These are phyloP conservation scores for Gracilinanus agilis DNA, from an alignment of 2,113 vertebrate genomes.

Conservation along the genomic window DNA sequence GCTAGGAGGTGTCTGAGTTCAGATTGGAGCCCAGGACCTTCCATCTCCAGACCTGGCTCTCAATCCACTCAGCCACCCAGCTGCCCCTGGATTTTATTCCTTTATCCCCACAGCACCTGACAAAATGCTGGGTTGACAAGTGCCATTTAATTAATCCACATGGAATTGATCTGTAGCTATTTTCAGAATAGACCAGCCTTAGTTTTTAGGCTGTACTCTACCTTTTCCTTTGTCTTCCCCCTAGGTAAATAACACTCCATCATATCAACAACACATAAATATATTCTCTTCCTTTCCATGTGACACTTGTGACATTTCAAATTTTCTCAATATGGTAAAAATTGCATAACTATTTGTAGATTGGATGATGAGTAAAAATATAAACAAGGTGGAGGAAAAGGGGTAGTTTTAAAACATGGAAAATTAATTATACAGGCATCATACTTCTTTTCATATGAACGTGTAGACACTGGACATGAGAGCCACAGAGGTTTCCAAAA, in stretches of 20 bases:
- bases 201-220: background rate
- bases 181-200: background rate
- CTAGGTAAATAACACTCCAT: background rate
- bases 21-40: no score
- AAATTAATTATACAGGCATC: conserved; percentile 70
- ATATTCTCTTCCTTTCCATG: conserved; percentile 14
- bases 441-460: conserved; percentile 67
- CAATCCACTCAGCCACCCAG: no score
- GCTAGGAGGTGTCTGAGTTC: no score
- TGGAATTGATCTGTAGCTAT: background rate
- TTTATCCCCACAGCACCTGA: background rate
- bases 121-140: background rate
- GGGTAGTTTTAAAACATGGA: conserved; percentile 60
- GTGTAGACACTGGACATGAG: conserved; percentile 45
- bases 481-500: conserved; percentile 73
- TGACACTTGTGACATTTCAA: background rate
- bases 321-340: conserved; percentile 38
- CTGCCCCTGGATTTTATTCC: background rate
- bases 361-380: conserved; percentile 45
- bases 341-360: background rate
- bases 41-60: no score
- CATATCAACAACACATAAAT: conserved; percentile 48
- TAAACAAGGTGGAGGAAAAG: conserved; percentile 8
- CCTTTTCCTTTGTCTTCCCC: background rate
- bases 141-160: background rate